These are phyloP conservation scores for Octodon degus DNA, from an alignment of 2,113 vertebrate genomes.

Conservation along the genomic window DNA sequence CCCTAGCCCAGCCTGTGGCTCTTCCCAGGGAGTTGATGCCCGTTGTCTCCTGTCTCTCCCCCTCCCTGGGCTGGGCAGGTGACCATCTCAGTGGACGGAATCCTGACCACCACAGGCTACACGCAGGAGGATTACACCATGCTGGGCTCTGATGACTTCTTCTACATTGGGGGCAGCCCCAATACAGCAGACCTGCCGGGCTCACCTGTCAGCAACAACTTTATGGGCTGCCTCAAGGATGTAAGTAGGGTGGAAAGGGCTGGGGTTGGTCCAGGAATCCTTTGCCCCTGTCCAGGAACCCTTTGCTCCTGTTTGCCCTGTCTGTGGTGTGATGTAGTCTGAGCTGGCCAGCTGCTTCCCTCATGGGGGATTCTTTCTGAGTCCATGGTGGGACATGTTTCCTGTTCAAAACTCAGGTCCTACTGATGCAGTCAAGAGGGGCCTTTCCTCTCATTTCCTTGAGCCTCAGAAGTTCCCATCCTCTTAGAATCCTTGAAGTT, in stretches of 20 bases:
- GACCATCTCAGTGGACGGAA: conserved; percentile 95
- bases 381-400: neutral
- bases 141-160: conserved; percentile 96
- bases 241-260: conserved; percentile 85
- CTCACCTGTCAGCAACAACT: conserved; percentile 97
- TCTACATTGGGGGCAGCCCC: conserved; percentile 96
- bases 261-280: neutral
- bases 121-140: conserved; percentile 96
- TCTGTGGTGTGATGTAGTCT: neutral
- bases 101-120: conserved; percentile 95
- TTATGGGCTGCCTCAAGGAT: conserved; percentile 96
- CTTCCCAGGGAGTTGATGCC: conserved; percentile 76
- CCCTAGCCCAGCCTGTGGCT: conserved; percentile 71
- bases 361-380: neutral
- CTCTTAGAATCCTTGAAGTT: neutral
- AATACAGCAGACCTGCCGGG: conserved; percentile 96
- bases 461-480: no score
- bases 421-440: neutral
- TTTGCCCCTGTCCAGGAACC: neutral
- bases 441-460: neutral
- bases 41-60: conserved; percentile 83
- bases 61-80: conserved; percentile 85
- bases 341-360: neutral
- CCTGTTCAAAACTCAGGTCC: neutral
- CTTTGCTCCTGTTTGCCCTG: neutral